Evolutionary conservation across 2,113 vertebrate genomes (phyloP).

Genomic region (Anguilla rostrata): DNA sequence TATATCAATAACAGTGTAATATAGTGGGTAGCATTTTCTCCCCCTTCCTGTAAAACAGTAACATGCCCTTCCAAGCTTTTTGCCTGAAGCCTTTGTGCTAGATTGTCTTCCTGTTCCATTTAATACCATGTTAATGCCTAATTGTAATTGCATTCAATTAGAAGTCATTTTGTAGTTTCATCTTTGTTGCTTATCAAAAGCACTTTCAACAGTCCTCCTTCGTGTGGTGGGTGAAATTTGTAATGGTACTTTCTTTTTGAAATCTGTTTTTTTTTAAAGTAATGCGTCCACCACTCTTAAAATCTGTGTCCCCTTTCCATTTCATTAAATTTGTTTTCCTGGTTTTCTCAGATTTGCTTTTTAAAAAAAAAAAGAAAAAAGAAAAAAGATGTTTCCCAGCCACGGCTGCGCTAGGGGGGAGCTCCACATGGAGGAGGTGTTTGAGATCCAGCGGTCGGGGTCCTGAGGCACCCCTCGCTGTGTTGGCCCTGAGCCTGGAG

Average conservation of each 20-base stretch:
- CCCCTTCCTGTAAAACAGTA: neutral
- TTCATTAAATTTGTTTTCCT: conserved; percentile 4
- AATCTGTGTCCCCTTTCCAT: conserved; percentile 40
- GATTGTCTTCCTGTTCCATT: conserved; percentile 31
- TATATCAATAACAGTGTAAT: neutral
- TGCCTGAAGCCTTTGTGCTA: conserved; percentile 54
- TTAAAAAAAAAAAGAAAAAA: neutral
- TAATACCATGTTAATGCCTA: neutral
- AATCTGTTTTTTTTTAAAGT: neutral
- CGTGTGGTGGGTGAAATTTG: too few relatives aligned
- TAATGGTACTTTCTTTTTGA: neutral
- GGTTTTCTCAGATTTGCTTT: neutral
- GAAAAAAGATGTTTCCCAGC: neutral
- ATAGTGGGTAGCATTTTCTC: neutral
- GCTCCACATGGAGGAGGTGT: neutral
- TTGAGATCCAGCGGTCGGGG: neutral
- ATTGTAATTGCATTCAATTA: neutral
- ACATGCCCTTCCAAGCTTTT: conserved; percentile 40
- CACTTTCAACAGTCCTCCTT: too few relatives aligned
- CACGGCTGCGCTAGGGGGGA: conserved; percentile 31
- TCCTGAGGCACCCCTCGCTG: neutral
- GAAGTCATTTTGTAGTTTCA: neutral
- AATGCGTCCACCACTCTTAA: neutral
- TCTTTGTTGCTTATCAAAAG: neutral
- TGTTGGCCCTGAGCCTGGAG: neutral